These are phyloP conservation scores for Garrulus glandarius DNA, from an alignment of 2,797 vertebrate species.

Conservation along the genomic window DNA sequence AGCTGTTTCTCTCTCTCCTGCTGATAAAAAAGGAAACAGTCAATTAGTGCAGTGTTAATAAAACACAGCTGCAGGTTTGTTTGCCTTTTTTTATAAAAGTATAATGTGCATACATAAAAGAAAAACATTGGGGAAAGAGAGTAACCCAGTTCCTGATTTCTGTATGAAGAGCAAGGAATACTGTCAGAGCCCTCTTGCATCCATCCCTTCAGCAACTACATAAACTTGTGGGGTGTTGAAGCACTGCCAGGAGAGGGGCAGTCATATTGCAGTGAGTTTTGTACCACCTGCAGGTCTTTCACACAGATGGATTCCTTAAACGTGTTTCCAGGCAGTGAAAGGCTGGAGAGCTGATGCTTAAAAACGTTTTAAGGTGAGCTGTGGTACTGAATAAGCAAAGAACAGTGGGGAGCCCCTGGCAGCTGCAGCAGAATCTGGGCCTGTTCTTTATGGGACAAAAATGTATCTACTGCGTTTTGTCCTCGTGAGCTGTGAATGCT, in stretches of 20 bases:
- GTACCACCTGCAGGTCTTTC: not conserved
- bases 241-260: not conserved
- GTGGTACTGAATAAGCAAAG: not conserved
- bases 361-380: not conserved
- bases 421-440: not conserved
- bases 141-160: not conserved
- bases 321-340: not conserved
- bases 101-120: not conserved
- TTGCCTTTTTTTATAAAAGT: not conserved
- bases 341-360: not conserved
- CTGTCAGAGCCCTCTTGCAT: not conserved
- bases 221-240: not conserved
- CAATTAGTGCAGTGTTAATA: not conserved
- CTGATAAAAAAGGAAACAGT: not conserved
- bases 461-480: not conserved
- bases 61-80: not conserved
- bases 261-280: not conserved
- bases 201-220: not conserved
- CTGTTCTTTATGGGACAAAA: slow-evolving; percentile 21
- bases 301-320: not conserved
- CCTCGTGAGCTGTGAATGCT: not conserved
- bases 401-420: not conserved
- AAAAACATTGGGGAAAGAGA: not conserved
- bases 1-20: not conserved
- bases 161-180: not conserved